A percentile compares a stretch with the other conserved stretches of the same genome.
These are phyloP conservation scores for Neria commutata DNA, from an alignment of 2,888 invertebrate species.

Conservation along the genomic window DNA sequence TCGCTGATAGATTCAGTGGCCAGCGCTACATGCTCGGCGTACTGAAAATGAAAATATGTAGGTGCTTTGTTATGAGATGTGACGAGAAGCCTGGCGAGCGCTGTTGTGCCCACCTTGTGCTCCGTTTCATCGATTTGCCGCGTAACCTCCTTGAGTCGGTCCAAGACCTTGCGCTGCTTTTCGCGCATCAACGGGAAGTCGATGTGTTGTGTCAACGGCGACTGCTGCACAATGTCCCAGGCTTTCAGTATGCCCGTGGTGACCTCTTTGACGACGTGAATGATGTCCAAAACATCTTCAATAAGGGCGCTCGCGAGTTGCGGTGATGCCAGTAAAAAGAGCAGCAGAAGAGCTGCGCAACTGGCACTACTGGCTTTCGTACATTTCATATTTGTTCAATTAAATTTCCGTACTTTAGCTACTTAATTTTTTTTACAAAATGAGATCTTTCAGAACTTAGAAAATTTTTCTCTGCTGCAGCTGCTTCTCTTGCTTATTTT, in stretches of 20 bases:
- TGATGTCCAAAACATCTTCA: conserved; percentile 68
- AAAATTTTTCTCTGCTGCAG: neutral
- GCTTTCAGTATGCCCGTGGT: conserved; percentile 67
- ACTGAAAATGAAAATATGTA: conserved; percentile 36
- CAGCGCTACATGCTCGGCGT: conserved; percentile 52
- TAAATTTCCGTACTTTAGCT: neutral
- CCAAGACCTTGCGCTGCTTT: conserved; percentile 69
- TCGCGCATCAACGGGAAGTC: conserved; percentile 68
- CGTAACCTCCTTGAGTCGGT: conserved; percentile 62
- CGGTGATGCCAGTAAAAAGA: conserved; percentile 31
- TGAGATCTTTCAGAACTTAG: neutral
- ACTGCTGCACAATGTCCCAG: conserved; percentile 70
- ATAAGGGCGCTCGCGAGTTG: conserved; percentile 61
- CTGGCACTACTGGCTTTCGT: neutral
- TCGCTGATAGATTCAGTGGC: conserved; percentile 55
- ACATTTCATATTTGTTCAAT: neutral
- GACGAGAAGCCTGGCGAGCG: neutral
- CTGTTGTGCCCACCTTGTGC: conserved; percentile 44
- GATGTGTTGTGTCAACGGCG: conserved; percentile 64
- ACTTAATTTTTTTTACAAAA: conserved; percentile 4
- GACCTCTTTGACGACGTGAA: conserved; percentile 67
- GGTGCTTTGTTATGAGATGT: neutral
- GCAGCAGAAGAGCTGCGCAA: conserved; percentile 12
- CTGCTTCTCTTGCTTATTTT: neutral
- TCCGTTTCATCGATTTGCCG: conserved; percentile 60